Evolutionary conservation across 2,797 vertebrate species (phyloP), one percentile per base, ranked within the genome.

Genomic region (Benthosema pterotum): DNA sequence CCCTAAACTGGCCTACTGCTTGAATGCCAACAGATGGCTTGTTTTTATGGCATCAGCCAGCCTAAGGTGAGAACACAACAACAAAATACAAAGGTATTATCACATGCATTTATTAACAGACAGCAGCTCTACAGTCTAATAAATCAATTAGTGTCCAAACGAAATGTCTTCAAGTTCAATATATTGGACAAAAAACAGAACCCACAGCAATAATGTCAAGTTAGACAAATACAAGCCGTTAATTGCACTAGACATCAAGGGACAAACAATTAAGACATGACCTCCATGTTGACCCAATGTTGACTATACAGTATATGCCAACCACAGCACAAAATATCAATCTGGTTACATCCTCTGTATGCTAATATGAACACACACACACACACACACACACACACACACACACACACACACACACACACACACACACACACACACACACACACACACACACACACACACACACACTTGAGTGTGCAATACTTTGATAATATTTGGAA

Each of bases 1-100:
- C 12, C 55, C 42, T 57, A 11, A 70, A 55, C 46, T 62, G 22
- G 0, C 5, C 15, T 61, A 54, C 56, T 66, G 59, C 42, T 64
- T 16, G 66, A 43, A 61, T 52, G 73, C 68, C 63, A 72, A 73
- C 13, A 9, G 65, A 38, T 67, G 11, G 25, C 32, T 45, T n/a
- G n/a, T 3, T 60, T 80, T 65, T 53, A 65, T 53, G 43, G n/a
- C 43, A 42, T 73, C 50, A 45, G 13, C 18, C 68, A 69, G 74
- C 19, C 15, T 63, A 59, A 73, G 74, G 28, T n/a, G 67, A 69
- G 58, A 50, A 42, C 22, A 42, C 17, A 13, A 38, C 46, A 49
- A 69, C 72, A 13, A 61, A 65, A 59, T 70, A n/a, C n/a, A n/a
- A n/a, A n/a, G n/a, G n/a, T n/a, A 67, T 63, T 8, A 75, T 58